Conservation (phyloP, 2,113 vertebrate genomes). For the Sitta europaea region DNA sequence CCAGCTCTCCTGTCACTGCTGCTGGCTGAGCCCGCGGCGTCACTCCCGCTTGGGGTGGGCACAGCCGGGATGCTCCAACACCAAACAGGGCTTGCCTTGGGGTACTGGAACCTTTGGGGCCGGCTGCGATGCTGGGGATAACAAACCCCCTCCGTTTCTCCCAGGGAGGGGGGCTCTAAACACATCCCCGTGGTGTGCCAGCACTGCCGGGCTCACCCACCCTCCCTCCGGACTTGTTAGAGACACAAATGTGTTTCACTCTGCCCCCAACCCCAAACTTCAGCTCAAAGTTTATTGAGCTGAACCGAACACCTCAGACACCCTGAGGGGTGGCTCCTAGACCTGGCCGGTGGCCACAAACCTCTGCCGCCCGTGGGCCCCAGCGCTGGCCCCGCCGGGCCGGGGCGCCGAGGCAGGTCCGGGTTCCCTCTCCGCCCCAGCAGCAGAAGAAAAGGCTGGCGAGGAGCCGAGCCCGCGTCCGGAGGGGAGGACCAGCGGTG, state of each 20-base stretch:
- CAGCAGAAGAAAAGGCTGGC: not conserved
- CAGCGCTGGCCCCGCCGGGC: accelerated
- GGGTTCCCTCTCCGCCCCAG: accelerated
- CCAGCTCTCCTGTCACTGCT: not conserved
- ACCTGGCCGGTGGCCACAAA: accelerated
- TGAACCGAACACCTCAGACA: accelerated
- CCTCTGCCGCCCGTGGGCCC: accelerated
- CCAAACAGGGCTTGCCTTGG: not conserved
- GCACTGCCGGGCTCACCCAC: not conserved
- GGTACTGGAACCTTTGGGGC: not conserved
- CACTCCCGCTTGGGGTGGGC: accelerated
- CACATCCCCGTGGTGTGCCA: accelerated
- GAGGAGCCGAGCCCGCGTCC: not conserved
- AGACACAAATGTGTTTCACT: no score
- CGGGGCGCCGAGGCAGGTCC: accelerated
- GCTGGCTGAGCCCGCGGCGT: accelerated
- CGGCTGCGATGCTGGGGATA: not conserved
- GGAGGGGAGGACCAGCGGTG: not conserved
- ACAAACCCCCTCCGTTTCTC: not conserved
- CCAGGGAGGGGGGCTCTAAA: not conserved
- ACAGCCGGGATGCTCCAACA: accelerated
- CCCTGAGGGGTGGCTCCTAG: accelerated
- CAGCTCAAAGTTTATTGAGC: no score
- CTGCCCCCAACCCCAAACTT: no score
- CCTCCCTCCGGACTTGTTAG: accelerated